Base-by-base conservation (phyloP, 2,888 invertebrate genomes). In the Zaprionus bogoriensis region DNA sequence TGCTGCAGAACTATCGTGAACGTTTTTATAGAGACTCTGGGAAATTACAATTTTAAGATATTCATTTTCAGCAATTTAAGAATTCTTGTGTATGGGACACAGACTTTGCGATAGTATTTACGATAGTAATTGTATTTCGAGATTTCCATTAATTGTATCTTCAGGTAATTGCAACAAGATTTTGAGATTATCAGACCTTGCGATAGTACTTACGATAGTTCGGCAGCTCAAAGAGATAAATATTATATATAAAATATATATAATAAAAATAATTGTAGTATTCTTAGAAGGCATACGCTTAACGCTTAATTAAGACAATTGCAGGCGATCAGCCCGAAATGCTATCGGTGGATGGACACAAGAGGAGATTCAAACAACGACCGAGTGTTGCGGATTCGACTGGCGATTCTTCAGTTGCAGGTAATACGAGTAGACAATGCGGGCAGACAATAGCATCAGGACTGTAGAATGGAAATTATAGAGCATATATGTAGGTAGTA, bases 371-470 rank as follows among this genome's bases (percentile, higher is more conserved):
- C 45, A 88, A 62, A 84, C 79, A 32, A 87, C 88, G 23, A 69
- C 70, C 17, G 76, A 44, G 48, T 76, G 69, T 3, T 77, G 77
- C 4, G 85, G 73, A 17, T 27, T 62, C 4, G 67, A 32, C 36
- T 77, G 67, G 4, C 67, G 77, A 19, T 78, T 78, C 58, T 77
- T 77, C 50, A 88, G 70, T 46, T 81, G 78, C 42, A 87, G 23
- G 45, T 67, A 67, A 48, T 71, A 78, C 10, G 87, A 88, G 62
- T 87, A 88, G 27, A 88, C 78, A 22, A 88, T 38, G 41, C 81
- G 83, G 1, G 80, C 53, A 52, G 72, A 80, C 48, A 77, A 88
- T 1, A 50, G 38, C 27, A 55, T 32, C 22, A 88, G 12, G 0
- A 74, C 87, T 87, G 41, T 0, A 36, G 7, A 36, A 36, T 14